Conservation (phyloP, 1,140 invertebrate species). For the Temnothorax curvispinosus region DNA sequence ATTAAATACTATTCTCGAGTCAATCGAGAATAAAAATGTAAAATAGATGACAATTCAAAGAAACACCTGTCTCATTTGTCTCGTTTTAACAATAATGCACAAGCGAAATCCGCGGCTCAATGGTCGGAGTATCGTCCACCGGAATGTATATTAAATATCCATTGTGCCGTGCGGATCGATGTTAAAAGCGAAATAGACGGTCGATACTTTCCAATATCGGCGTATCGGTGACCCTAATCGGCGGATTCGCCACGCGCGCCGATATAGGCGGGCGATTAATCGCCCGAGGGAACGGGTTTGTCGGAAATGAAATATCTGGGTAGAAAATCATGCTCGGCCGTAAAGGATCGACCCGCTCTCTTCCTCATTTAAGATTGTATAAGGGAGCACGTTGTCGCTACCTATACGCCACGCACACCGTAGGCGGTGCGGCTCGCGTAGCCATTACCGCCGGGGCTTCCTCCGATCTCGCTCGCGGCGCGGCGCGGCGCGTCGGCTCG, state of each 20-base stretch:
- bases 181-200: slow-evolving; percentile 11
- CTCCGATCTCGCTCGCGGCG: slow-evolving; percentile 60
- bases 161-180: neutral
- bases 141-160: slow-evolving; percentile 2
- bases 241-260: slow-evolving; percentile 46
- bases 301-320: slow-evolving; percentile 84
- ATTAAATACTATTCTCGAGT: neutral
- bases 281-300: slow-evolving; percentile 83
- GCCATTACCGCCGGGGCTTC: slow-evolving; percentile 66
- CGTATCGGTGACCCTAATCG: slow-evolving; percentile 49
- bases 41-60: neutral
- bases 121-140: neutral
- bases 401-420: slow-evolving; percentile 13
- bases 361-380: slow-evolving; percentile 63
- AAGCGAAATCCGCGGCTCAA: neutral
- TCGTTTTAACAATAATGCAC: neutral
- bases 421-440: slow-evolving; percentile 23
- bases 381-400: slow-evolving; percentile 61
- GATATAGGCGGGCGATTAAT: slow-evolving; percentile 82
- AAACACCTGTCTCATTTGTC: neutral
- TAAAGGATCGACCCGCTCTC: slow-evolving; percentile 73
- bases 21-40: neutral
- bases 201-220: slow-evolving; percentile 39
- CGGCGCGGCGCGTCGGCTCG: slow-evolving; percentile 15
- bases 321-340: slow-evolving; percentile 78